Percentiles rank a stretch among this genome's conserved stretches.
Conservation (phyloP, 2,113 vertebrate genomes). For the Myotis brandtii region DNA sequence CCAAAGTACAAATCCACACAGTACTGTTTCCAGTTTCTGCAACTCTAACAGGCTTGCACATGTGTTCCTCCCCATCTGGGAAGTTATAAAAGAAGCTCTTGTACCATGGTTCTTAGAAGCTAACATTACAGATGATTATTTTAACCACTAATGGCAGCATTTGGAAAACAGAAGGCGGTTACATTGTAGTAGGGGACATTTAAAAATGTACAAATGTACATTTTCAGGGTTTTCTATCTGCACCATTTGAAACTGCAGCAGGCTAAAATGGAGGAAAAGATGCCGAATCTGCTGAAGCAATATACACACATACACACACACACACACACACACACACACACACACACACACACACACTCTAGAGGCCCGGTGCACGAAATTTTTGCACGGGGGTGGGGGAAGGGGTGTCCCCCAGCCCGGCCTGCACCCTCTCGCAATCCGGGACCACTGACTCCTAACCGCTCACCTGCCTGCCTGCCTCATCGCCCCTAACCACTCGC, state of each 20-base stretch:
- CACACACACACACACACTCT: too few relatives aligned
- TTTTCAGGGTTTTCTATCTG: constrained; percentile 51
- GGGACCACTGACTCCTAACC: too few relatives aligned
- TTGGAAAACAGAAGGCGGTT: constrained; percentile 64
- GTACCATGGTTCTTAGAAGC: constrained; percentile 71
- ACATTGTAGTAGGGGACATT: background rate
- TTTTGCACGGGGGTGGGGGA: too few relatives aligned
- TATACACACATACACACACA: background rate
- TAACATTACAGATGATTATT: constrained; percentile 71
- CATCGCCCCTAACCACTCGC: too few relatives aligned
- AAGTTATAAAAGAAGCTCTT: constrained; percentile 75
- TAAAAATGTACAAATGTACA: constrained; percentile 62
- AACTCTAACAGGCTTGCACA: constrained; percentile 63
- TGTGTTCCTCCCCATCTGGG: constrained; percentile 76
- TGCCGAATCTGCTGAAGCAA: background rate
- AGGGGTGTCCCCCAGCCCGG: too few relatives aligned
- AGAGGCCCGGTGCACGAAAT: too few relatives aligned
- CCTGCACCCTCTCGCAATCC: too few relatives aligned
- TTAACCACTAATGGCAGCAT: constrained; percentile 71
- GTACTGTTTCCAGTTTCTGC: constrained; percentile 70
- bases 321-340: too few relatives aligned
- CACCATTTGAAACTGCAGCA: constrained; percentile 52
- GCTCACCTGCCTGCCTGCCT: too few relatives aligned
- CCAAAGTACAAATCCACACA: constrained; percentile 72
- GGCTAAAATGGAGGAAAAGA: constrained; percentile 22